Conservation (phyloP, 2,888 invertebrate species). For the Pseudolycoriella hygida region DNA sequence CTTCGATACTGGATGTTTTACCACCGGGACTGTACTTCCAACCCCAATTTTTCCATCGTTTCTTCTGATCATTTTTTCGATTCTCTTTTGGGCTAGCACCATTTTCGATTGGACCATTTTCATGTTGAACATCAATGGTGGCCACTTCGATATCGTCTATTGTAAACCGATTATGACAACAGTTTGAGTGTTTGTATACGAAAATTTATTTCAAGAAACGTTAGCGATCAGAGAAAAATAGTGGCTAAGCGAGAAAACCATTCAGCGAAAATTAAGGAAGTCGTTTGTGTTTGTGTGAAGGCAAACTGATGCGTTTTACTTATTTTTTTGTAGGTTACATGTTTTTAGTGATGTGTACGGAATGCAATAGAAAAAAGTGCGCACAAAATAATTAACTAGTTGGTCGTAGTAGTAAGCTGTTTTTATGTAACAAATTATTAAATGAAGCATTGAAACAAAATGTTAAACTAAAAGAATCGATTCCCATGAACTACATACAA, state of each 20-base stretch:
- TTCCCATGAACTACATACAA: too few species aligned
- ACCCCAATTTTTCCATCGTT: conserved; percentile 17
- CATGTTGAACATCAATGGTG: conserved; percentile 6
- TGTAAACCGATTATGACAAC: not conserved
- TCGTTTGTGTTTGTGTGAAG: too few species aligned
- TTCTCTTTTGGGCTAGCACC: conserved; percentile 7
- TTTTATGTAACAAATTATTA: too few species aligned
- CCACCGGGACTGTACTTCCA: conserved; percentile 18
- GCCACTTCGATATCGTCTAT: conserved; percentile 19
- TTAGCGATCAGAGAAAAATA: not conserved
- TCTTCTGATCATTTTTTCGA: conserved; percentile 7
- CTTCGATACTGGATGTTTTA: conserved; percentile 17
- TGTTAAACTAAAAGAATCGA: too few species aligned
- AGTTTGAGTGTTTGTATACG: not conserved
- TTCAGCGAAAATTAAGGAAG: too few species aligned
- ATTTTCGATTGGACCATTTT: conserved; percentile 1
- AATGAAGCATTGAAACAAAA: too few species aligned
- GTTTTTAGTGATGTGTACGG: too few species aligned
- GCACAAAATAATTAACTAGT: too few species aligned
- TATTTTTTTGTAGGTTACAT: too few species aligned
- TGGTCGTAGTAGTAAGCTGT: too few species aligned
- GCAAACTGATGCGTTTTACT: too few species aligned
- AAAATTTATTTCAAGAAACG: not conserved
- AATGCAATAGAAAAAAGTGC: too few species aligned
- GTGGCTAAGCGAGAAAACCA: not conserved